These are phyloP conservation scores for Leucophenga varia DNA, from an alignment of 1,140 invertebrate species.

Conservation along the genomic window DNA sequence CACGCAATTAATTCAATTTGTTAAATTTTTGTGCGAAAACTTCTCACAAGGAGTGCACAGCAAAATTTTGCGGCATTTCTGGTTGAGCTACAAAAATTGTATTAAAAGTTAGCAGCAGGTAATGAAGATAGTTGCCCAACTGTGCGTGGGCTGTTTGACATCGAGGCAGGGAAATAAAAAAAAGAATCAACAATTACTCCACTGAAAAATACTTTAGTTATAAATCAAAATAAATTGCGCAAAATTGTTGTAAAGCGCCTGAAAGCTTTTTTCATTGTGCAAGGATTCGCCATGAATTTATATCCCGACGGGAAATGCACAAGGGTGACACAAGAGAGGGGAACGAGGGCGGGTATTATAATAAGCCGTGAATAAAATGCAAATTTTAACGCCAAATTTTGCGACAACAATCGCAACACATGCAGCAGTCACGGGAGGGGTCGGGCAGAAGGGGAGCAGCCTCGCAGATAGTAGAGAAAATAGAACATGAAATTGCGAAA, in stretches of 20 bases:
- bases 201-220: too few relatives aligned
- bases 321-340: not conserved
- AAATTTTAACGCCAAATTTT: conserved; percentile 23
- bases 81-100: conserved; percentile 11
- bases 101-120: conserved; percentile 14
- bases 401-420: conserved; percentile 24
- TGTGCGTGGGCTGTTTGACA: too few relatives aligned
- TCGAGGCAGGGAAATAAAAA: too few relatives aligned
- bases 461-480: not conserved
- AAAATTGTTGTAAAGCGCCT: conserved; percentile 10
- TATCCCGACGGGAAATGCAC: too few relatives aligned
- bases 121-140: too few relatives aligned
- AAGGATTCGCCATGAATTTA: too few relatives aligned
- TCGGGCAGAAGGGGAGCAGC: not conserved
- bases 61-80: conserved; percentile 20
- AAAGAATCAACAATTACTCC: too few relatives aligned
- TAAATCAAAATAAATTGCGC: conserved; percentile 5
- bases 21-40: too few relatives aligned
- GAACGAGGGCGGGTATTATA: conserved; percentile 8
- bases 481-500: conserved; percentile 17
- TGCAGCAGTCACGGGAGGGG: conserved; percentile 1
- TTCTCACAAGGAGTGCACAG: too few relatives aligned
- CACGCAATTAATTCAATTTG: too few relatives aligned
- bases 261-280: conserved; percentile 21
- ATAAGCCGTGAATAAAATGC: conserved; percentile 28